These are phyloP conservation scores for Podotricha telesiphe DNA, from an alignment of 2,888 invertebrate genomes.

Conservation along the genomic window DNA sequence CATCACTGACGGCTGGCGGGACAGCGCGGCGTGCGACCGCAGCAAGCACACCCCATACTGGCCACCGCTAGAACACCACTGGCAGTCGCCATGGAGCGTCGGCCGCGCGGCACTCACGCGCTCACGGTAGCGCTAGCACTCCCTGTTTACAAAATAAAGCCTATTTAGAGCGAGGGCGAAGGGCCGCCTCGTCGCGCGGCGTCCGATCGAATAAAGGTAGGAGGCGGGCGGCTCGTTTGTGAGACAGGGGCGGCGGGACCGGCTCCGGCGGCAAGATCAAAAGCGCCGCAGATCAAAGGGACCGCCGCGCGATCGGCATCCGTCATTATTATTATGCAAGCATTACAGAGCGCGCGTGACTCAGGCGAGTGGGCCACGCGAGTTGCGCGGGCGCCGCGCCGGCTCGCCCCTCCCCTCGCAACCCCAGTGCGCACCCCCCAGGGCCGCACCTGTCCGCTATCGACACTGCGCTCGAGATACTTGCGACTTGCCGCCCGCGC, in stretches of 20 bases:
- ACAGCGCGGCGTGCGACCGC: slow-evolving; percentile 49
- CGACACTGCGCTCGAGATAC: slow-evolving; percentile 34
- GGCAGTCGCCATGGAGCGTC: slow-evolving; percentile 36
- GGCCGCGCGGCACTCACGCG: slow-evolving; percentile 54
- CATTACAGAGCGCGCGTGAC: slow-evolving; percentile 84
- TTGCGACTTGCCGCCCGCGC: slow-evolving; percentile 21
- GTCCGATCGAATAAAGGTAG: slow-evolving; percentile 82
- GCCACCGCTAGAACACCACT: slow-evolving; percentile 64
- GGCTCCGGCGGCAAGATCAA: slow-evolving; percentile 82
- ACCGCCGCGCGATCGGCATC: slow-evolving; percentile 84
- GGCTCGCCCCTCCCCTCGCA: slow-evolving; percentile 53
- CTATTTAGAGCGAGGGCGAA: slow-evolving; percentile 82
- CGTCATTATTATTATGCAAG: slow-evolving; percentile 85
- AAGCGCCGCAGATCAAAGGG: slow-evolving; percentile 80
- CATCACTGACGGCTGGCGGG: slow-evolving; percentile 54
- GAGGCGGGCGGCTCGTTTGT: slow-evolving; percentile 78
- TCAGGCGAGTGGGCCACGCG: slow-evolving; percentile 82
- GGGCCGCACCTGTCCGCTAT: slow-evolving; percentile 51
- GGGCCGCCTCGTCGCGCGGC: slow-evolving; percentile 76
- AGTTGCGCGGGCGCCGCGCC: slow-evolving; percentile 75
- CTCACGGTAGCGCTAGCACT: slow-evolving; percentile 77
- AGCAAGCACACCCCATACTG: slow-evolving; percentile 75
- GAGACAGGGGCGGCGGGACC: slow-evolving; percentile 78
- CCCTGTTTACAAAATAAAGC: slow-evolving; percentile 82
- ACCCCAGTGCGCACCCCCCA: slow-evolving; percentile 54